Evolutionary conservation across 2,888 invertebrate species (phyloP).

Genomic region (Strigamia transsilvanica): DNA sequence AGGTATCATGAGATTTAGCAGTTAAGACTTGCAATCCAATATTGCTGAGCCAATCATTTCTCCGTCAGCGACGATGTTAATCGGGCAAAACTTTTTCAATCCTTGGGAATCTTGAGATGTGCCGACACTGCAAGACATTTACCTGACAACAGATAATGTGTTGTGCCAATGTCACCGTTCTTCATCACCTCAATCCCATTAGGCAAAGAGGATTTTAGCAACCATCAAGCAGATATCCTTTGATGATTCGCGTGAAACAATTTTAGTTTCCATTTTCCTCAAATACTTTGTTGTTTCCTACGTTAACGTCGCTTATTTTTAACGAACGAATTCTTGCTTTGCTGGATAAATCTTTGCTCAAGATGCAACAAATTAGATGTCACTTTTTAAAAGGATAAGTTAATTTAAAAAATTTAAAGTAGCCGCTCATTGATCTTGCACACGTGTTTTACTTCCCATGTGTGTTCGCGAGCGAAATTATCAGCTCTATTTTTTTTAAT

Average conservation of each 20-base stretch:
- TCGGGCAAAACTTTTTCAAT: slow-evolving; percentile 33
- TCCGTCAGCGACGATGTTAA: slow-evolving; percentile 49
- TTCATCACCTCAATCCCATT: slow-evolving; percentile 30
- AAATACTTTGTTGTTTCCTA: too few relatives aligned
- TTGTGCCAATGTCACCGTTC: slow-evolving; percentile 26
- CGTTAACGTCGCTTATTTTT: neutral
- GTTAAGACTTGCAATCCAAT: slow-evolving; percentile 43
- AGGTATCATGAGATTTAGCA: slow-evolving; percentile 41
- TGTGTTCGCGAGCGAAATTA: neutral
- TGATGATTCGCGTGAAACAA: neutral
- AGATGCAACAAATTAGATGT: neutral
- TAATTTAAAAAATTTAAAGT: slow-evolving; percentile 28
- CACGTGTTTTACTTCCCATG: slow-evolving; percentile 12
- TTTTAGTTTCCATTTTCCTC: neutral
- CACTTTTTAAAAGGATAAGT: neutral
- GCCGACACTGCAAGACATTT: slow-evolving; percentile 45
- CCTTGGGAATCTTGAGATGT: slow-evolving; percentile 34
- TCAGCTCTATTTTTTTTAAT: neutral
- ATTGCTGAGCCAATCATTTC: slow-evolving; percentile 49
- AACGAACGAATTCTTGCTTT: neutral
- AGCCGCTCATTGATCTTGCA: neutral
- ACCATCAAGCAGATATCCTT: neutral
- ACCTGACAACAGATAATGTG: slow-evolving; percentile 40
- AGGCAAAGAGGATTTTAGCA: slow-evolving; percentile 17
- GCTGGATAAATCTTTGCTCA: neutral